Conservation (phyloP, 2,797 vertebrate species). For the Phylloscopus collybita region DNA sequence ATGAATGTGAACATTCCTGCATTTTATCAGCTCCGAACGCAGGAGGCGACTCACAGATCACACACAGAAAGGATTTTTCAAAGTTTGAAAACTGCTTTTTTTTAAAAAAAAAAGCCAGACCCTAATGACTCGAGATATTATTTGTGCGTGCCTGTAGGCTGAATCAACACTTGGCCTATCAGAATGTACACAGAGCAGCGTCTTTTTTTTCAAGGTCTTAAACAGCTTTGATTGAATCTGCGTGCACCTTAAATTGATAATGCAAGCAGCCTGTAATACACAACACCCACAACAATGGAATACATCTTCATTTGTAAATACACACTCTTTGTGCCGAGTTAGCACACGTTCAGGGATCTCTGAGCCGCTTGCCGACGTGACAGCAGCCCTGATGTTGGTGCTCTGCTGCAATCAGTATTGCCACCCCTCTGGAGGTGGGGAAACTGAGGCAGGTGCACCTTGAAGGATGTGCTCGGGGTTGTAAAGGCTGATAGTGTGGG, state of each 20-base stretch:
- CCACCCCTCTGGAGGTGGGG: not conserved
- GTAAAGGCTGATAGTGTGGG: not conserved
- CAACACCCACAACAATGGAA: slow-evolving; percentile 27
- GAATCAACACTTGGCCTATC: slow-evolving; percentile 66
- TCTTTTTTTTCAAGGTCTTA: slow-evolving; percentile 73
- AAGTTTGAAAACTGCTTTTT: slow-evolving; percentile 80
- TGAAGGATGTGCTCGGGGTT: not conserved
- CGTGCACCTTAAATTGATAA: slow-evolving; percentile 49
- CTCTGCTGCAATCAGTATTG: not conserved
- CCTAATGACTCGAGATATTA: slow-evolving; percentile 75
- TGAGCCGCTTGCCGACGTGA: not conserved
- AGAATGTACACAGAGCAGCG: slow-evolving; percentile 39
- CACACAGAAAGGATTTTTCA: slow-evolving; percentile 70
- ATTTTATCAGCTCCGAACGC: slow-evolving; percentile 72
- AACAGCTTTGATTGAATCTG: slow-evolving; percentile 57
- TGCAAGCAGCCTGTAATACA: slow-evolving; percentile 23
- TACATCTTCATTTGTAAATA: slow-evolving; percentile 58
- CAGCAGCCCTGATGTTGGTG: not conserved
- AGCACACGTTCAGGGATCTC: slow-evolving; percentile 11
- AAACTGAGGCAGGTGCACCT: not conserved
- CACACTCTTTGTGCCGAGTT: slow-evolving; percentile 14
- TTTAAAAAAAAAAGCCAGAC: slow-evolving; percentile 57
- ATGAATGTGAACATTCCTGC: slow-evolving; percentile 79
- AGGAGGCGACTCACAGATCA: slow-evolving; percentile 73
- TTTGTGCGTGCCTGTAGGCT: slow-evolving; percentile 58